Base-by-base conservation (phyloP, 2,888 invertebrate genomes). In the Macrosiphum euphorbiae region DNA sequence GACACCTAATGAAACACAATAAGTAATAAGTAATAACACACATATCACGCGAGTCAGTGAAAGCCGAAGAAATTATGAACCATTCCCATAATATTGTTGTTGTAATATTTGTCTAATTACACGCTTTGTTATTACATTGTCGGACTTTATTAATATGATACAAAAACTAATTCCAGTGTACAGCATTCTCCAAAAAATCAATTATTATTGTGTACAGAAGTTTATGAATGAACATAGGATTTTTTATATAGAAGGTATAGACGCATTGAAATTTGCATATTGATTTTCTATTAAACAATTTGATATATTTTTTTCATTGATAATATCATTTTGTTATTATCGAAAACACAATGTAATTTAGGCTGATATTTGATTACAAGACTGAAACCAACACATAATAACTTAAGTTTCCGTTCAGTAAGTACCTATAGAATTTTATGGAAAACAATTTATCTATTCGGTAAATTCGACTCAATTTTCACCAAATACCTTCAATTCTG, bases 1-100 rank as follows among this genome's bases (percentile, higher is more conserved):
- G 91, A 96, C 96, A 94, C 97, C 97, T 94, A 97, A 84, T 97
- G 50, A 94, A 94, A 95, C 92, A 91, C 10, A 86, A 86, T 47
- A 86, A 86, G 16, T 11, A 86, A 86, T 47, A 47, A 86, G 5
- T 44, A 61, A 86, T 58, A 52, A 94, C 90, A 90, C 92, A 78
- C 78, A n/a, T 52, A 67, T 52, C 61, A n/a, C 78, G 88, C 41
- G 84, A 78, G 78, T 92, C 61, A 87, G 89, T 87, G 88, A 91
- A 91, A 94, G 52, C 13, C 28, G 61, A 67, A 58, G 50, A 67
- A 67, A 92, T 88, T 86, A 47, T 89, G 50, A 93, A 93, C 47
- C 4, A n/a, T 93, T 89, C 89, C 85, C 88, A 58, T 55, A 8
- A 58, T 1, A 41, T 85, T 20, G 55, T 89, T 87, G 52, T 47